These are phyloP conservation scores for Charadrius vociferus DNA, from an alignment of 2,113 vertebrate genomes.

Conservation along the genomic window DNA sequence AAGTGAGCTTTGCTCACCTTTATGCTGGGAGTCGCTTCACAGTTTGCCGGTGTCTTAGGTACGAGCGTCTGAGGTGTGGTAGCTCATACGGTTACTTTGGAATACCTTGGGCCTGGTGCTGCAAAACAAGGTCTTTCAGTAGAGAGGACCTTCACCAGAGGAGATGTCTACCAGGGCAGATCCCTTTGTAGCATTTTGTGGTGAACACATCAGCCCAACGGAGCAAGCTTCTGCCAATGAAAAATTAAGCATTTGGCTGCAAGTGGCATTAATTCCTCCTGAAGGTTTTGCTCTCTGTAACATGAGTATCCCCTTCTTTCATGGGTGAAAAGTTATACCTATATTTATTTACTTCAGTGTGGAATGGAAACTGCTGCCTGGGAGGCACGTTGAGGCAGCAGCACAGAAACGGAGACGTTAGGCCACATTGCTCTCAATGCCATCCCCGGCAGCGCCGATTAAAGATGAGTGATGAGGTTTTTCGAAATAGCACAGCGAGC, in stretches of 20 bases:
- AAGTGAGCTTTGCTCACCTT: background rate
- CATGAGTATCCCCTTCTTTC: background rate
- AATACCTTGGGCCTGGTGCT: background rate
- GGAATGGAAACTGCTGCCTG: background rate
- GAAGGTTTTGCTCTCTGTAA: background rate
- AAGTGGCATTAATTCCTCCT: background rate
- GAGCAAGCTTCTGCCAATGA: background rate
- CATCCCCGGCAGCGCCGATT: background rate
- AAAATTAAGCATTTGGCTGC: background rate
- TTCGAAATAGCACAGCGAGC: background rate
- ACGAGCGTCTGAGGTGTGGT: background rate
- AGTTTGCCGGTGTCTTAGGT: background rate
- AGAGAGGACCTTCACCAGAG: background rate
- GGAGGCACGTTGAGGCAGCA: background rate
- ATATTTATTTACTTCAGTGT: background rate
- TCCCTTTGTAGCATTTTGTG: background rate
- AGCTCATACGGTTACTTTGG: background rate
- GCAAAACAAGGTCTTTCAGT: background rate
- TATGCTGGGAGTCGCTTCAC: background rate
- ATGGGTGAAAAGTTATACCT: background rate
- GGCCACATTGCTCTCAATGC: background rate
- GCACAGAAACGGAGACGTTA: background rate
- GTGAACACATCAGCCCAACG: accelerated
- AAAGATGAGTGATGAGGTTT: background rate
- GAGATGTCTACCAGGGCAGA: background rate